Evolutionary conservation across 1,140 invertebrate genomes (phyloP), one percentile per base, ranked within the genome.

Genomic region (Camponotus vicinus): DNA sequence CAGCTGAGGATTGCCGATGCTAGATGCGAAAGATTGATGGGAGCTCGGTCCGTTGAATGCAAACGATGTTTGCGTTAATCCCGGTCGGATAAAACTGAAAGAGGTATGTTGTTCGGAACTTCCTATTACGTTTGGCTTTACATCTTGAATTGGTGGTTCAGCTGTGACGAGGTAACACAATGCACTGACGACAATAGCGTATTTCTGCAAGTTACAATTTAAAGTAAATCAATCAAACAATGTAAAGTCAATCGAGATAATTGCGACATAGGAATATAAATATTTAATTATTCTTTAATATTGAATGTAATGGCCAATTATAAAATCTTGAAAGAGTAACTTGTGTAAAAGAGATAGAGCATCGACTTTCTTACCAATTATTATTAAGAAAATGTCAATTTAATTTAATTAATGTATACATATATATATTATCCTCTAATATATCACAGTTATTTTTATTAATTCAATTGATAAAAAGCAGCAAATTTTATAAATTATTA

Each of bases 41-140:
- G 94, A 94, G 11, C 92, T 93, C 1, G 94, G 94, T 0, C 94
- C 94, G 59, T 89, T 92, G 67, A 94, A 94, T 0, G 93, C 87
- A 7, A 92, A 94, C 0, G 94, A 92, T 7, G 94, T 94, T 86
- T 94, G 94, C 0, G 93, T 94, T 49, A 94, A 87, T 63, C 94
- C 94, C 3, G 94, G 94, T 27, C 94, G 89, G 1, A 94, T 67
- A 42, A 94, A 94, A 75, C 93, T 94, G 73, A 94, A 94, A 9
- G 93, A 94, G 0, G 93, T 92, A n/a, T 94, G 94, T 70, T 94
- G 93, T 18, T 93, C 93, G 0, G 92, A 15, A 49, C 91, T 89
- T 0, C 94, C 93, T 37, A 94, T 69, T 11, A 94, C 84, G 52
- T 94, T 88, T 1, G 92, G 86, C 32, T 84, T 92, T 13, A 93